Percentiles rank a stretch among this genome's conserved stretches.
Conservation (phyloP, 2,113 vertebrate genomes). For the Apus apus region DNA sequence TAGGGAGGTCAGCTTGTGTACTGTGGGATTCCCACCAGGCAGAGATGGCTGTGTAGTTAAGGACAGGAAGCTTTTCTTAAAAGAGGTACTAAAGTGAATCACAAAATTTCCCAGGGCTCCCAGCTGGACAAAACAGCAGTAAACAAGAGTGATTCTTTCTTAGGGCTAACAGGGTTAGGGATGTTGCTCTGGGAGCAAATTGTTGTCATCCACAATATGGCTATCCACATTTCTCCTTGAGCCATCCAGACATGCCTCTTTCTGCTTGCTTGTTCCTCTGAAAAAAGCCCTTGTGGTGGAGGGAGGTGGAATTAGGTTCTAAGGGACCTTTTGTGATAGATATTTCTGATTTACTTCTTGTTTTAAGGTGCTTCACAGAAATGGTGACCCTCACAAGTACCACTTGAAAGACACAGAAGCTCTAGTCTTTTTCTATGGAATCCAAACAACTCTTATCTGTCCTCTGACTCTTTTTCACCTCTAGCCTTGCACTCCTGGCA, state of each 20-base stretch:
- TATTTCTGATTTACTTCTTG: conserved; percentile 39
- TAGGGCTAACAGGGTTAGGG: neutral
- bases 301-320: neutral
- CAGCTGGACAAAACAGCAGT: neutral
- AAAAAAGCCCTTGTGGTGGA: neutral
- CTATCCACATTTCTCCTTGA: neutral
- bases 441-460: conserved; percentile 65
- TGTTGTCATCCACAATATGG: neutral
- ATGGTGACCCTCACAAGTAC: conserved; percentile 41
- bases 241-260: neutral
- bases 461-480: conserved; percentile 58
- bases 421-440: conserved; percentile 61
- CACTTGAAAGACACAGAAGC: conserved; percentile 54
- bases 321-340: neutral
- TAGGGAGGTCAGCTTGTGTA: neutral
- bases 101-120: conserved; percentile 14
- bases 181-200: neutral
- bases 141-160: conserved; percentile 8
- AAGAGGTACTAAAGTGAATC: conserved; percentile 18
- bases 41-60: neutral
- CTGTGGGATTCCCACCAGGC: neutral
- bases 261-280: neutral
- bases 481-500: conserved; percentile 60
- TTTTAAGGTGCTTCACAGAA: conserved; percentile 65
- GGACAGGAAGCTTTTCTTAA: conserved; percentile 1